Percentiles rank a stretch among this genome's conserved stretches.
phyloP scores from a whole-genome alignment of 2,113 vertebrate genomes.

The Himantopus leucocephalus region DNA sequence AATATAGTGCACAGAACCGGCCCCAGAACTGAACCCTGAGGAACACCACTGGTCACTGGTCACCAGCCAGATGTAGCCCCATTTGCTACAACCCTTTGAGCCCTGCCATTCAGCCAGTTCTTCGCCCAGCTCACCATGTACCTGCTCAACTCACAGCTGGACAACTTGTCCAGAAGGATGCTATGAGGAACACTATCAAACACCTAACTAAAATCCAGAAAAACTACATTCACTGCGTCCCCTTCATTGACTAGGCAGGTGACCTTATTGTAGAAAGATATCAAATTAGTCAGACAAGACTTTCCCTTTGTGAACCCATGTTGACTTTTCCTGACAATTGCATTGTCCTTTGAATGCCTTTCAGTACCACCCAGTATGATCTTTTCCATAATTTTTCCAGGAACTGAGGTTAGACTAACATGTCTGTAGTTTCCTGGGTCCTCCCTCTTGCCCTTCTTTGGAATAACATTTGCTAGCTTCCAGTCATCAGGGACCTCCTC shows the following conservation, averaged over 20 bases:
- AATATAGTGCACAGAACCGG: not conserved
- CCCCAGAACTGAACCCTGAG: not conserved
- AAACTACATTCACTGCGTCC: not conserved
- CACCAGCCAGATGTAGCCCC: not conserved
- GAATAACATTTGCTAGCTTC: not conserved
- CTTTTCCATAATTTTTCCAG: not conserved
- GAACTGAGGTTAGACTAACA: not conserved
- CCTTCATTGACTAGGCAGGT: not conserved
- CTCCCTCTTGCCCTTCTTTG: not conserved
- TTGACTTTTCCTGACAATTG: not conserved
- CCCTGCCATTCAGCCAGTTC: not conserved
- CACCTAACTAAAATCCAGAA: not conserved
- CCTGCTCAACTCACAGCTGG: not conserved
- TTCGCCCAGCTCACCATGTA: not conserved
- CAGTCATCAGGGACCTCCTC: not conserved
- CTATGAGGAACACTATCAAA: not conserved
- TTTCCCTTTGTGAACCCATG: not conserved
- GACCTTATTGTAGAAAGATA: not conserved
- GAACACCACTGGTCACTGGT: fast-evolving
- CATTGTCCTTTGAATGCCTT: not conserved
- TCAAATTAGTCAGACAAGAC: not conserved
- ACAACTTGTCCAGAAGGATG: not conserved
- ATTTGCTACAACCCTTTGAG: not conserved
- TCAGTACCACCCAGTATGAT: not conserved
- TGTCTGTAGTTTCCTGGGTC: not conserved